These are phyloP conservation scores for Drosophila bunnanda DNA, from an alignment of 2,888 invertebrate species.

Conservation along the genomic window DNA sequence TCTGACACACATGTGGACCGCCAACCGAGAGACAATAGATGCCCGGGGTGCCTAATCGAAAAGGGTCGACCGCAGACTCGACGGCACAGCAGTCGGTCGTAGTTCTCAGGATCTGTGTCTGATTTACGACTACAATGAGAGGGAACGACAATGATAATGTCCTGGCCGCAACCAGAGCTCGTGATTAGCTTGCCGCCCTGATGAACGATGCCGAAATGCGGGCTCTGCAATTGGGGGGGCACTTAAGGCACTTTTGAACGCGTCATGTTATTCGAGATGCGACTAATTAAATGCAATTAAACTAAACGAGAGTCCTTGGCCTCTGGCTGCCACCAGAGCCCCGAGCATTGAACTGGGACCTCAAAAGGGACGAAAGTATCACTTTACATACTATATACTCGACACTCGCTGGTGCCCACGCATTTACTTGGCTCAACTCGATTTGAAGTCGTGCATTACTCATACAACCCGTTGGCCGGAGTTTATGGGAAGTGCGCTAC, in stretches of 20 bases:
- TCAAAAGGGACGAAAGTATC: background rate
- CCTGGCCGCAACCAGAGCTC: slow-evolving; percentile 43
- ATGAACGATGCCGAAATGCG: slow-evolving; percentile 44
- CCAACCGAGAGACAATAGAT: slow-evolving; percentile 23
- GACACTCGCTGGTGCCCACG: slow-evolving; percentile 11
- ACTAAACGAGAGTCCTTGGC: slow-evolving; percentile 44
- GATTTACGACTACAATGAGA: slow-evolving; percentile 61
- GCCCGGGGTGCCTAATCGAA: slow-evolving; percentile 50
- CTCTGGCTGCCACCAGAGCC: background rate
- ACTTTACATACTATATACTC: slow-evolving; percentile 26
- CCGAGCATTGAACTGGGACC: slow-evolving; percentile 53
- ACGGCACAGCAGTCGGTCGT: slow-evolving; percentile 49
- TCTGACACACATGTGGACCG: slow-evolving; percentile 51
- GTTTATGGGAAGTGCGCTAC: slow-evolving; percentile 23
- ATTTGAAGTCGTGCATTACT: slow-evolving; percentile 41
- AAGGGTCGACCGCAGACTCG: slow-evolving; percentile 68
- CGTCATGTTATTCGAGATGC: slow-evolving; percentile 37
- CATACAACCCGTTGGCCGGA: slow-evolving; percentile 52
- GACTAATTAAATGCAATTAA: slow-evolving; percentile 62
- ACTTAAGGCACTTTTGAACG: slow-evolving; percentile 40
- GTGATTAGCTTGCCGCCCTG: slow-evolving; percentile 31
- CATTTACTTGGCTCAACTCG: slow-evolving; percentile 12
- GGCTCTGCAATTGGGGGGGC: slow-evolving; percentile 20
- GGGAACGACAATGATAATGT: slow-evolving; percentile 20
- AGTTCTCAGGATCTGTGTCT: slow-evolving; percentile 46